Evolutionary conservation across 2,797 vertebrate genomes (phyloP), one percentile per base, ranked within the genome.

Genomic region (Vultur gryphus): DNA sequence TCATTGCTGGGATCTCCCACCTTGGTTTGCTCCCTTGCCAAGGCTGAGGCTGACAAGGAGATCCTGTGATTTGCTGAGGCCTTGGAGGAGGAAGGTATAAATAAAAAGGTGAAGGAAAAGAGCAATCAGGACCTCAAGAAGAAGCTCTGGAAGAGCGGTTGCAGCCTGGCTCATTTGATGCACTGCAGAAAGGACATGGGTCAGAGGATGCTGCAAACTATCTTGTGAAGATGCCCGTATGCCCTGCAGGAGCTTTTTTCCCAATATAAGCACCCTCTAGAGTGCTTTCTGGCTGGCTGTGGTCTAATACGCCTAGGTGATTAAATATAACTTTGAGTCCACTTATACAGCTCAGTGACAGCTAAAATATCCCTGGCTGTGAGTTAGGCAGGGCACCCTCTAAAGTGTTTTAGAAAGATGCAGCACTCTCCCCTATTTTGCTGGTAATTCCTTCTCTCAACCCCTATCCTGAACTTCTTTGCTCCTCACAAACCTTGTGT

Each of bases 171-270:
- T 77, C 25, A 6, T 85, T 21, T 76, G 58, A 54, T 24, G 59
- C 23, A 16, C 35, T 73, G 57, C 37, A 80, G 48, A 52, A 77
- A 43, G n/a, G 18, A 29, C 70, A 28, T 0, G 0, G 37, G 33
- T 16, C 49, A 65, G 69, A 75, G 31, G 69, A 65, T 28, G 43
- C 11, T 72, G 51, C 21, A 73, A 54, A 44, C 17, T 24, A 4
- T 9, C 24, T n/a, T 31, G 12, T 59, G 57, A 21, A 49, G n/a
- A 2, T 16, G 7, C 2, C 33, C 19, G 2, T 43, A 2, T 8
- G 6, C 5, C 35, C 58, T 59, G 29, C 29, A 51, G 35, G n/a
- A 80, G 11, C 0, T 51, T 18, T 84, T 58, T 52, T 5, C 16
- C 25, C 13, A 16, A 7, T 14, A 13, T 1, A 13, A 77, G 20